Evolutionary conservation across 1,140 invertebrate species (phyloP), one percentile per base, ranked within the genome.

Genomic region (Drosophila busckii): DNA sequence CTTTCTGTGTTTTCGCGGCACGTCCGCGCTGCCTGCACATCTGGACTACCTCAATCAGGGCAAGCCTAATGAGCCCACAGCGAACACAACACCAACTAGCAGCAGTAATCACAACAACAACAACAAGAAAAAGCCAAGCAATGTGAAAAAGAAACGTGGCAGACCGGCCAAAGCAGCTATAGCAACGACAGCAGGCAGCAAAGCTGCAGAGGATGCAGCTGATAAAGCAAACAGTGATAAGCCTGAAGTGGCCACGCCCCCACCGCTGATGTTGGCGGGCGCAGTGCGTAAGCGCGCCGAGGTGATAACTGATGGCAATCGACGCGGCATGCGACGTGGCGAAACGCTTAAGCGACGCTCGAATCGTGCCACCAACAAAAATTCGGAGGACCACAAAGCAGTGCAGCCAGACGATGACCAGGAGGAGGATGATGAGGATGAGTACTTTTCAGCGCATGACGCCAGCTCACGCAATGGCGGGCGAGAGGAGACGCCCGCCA

Each of bases 1-100:
- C 56, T 97, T 96, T 87, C 89, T 97, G 2, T 97, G 95, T 87
- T 93, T 95, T 66, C 89, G 95, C 89, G 94, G 95, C 41, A 94
- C 94, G 15, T 89, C 92, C 10, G 90, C 93, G 53, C 87, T 95
- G 53, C 94, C 94, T 20, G 89, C 93, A 2, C 91, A 90, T 56
- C 88, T 95, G 38, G 93, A 95, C 85, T 94, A 93, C 62, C 93
- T 95, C 49, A 95, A 94, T 65, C 84, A 86, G 73, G 84, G 84
- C 17, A 86, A 86, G 32, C 38, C 63, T 9, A 84, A 86, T 44
- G 62, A 25, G 37, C 38, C 8, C 10, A 40, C 26, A 41, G 29
- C 34, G 16, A 7, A 23, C 50, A 20, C 35, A 50, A 22, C 16
- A 32, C 22, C 23, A 37, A 26, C 20, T 16, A 12, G 16, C 28